Conservation (phyloP, 2,888 invertebrate species). For the Leptarthrus brevirostris region DNA sequence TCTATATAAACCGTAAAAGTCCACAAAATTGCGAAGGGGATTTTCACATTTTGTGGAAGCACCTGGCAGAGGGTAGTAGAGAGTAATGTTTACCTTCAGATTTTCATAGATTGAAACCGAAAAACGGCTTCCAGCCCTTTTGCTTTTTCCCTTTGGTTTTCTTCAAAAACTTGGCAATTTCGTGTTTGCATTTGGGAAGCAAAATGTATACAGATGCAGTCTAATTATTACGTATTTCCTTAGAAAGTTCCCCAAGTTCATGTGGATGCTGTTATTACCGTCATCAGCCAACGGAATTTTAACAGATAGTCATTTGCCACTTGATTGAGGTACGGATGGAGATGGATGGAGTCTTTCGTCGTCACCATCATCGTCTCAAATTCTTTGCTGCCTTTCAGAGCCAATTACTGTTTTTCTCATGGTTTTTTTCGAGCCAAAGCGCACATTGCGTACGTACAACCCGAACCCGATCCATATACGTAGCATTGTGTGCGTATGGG, state of each 20-base stretch:
- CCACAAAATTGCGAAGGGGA: too few species aligned
- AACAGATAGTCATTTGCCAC: conserved; percentile 46
- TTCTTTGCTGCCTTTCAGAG: conserved; percentile 47
- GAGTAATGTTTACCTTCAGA: too few species aligned
- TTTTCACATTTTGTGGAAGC: too few species aligned
- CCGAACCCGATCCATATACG: conserved; percentile 38
- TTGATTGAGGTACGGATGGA: conserved; percentile 47
- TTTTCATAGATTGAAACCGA: too few species aligned
- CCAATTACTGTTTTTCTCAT: conserved; percentile 47
- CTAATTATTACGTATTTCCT: conserved; percentile 14
- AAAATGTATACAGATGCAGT: background rate
- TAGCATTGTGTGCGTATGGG: conserved; percentile 19
- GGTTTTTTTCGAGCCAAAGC: conserved; percentile 23
- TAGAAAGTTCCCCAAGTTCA: conserved; percentile 35
- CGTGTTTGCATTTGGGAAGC: background rate
- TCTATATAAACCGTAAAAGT: too few species aligned
- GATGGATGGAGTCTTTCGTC: conserved; percentile 45
- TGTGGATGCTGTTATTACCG: conserved; percentile 26
- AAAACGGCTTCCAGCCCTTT: too few species aligned
- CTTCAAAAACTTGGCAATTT: background rate
- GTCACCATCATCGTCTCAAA: conserved; percentile 41
- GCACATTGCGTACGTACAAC: conserved; percentile 42
- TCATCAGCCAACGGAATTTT: conserved; percentile 43
- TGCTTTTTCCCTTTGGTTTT: too few species aligned
- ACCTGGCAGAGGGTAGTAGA: too few species aligned